Evolutionary conservation across 2,888 invertebrate genomes (phyloP).

Genomic region (Drosophila nr. medialis): DNA sequence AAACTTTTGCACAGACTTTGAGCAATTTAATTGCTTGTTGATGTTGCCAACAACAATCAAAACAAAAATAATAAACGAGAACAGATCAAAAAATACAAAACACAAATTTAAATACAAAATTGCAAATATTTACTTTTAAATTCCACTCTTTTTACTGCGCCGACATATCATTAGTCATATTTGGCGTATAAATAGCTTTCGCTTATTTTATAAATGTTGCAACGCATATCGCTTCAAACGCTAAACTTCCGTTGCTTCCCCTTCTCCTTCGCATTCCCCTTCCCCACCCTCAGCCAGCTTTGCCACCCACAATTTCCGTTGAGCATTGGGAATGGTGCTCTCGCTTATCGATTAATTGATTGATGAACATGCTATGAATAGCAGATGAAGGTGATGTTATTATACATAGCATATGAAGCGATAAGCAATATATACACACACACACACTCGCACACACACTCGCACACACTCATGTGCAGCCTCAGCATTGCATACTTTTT

Average conservation of each 20-base stretch:
- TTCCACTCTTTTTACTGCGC: not conserved
- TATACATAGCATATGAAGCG: conserved; percentile 66
- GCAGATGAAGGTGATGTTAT: conserved; percentile 70
- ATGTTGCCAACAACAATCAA: conserved; percentile 16
- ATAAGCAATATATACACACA: conserved; percentile 42
- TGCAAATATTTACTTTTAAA: not conserved
- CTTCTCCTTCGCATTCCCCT: not conserved
- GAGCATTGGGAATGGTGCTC: conserved; percentile 35
- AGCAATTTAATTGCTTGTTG: conserved; percentile 45
- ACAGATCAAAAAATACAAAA: not conserved
- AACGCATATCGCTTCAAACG: not conserved
- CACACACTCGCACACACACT: not conserved
- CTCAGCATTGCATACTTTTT: conserved; percentile 32
- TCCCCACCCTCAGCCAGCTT: not conserved
- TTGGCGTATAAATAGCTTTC: conserved; percentile 4
- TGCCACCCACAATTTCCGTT: conserved; percentile 20
- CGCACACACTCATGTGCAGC: conserved; percentile 20
- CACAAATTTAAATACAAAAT: not conserved
- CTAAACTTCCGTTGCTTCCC: not conserved
- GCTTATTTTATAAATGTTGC: conserved; percentile 38
- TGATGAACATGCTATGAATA: conserved; percentile 79
- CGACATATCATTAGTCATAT: conserved; percentile 29
- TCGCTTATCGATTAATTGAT: conserved; percentile 78
- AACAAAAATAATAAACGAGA: not conserved
- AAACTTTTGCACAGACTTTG: conserved; percentile 27